Evolutionary conservation across 2,888 invertebrate genomes (phyloP), one percentile per base, ranked within the genome.

Genomic region (Netelia virgata): DNA sequence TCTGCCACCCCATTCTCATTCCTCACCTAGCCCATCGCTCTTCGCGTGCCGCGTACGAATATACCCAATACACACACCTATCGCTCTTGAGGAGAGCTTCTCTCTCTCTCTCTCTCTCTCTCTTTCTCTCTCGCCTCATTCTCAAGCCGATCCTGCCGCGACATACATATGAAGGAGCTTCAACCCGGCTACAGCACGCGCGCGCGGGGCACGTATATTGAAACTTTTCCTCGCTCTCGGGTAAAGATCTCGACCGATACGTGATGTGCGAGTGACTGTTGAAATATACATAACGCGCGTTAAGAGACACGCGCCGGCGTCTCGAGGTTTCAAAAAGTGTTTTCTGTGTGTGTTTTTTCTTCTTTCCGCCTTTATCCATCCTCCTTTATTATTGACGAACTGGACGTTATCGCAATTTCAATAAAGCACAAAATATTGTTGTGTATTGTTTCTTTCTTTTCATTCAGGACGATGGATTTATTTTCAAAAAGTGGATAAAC

Each of bases 81-180:
- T 73, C 79, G 63, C 55, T 36, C 74, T 53, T 18, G 36, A 16
- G 66, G 10, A 18, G n/a, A 57, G 16, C n/a, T 9, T 88, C 88
- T 89, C 89, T 86, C 86, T 69, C 64, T 69, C 86, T 70, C 70
- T 72, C 82, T 50, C 36, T 5, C 41, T 23, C n/a, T 16, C 1
- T 14, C 41, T 9, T 18, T 57, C 47, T 43, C 63, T 18, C 41
- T 9, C 20, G n/a, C 16, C 18, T 3, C 16, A n/a, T 9, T 23
- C 63, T 28, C 57, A 53, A 50, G 18, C 61, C 18, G 73, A 76
- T 78, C 63, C 14, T 43, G 69, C 59, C 70, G 43, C 64, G 73
- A 68, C 66, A 68, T 68, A 23, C 50, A 50, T 61, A 78, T 55
- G 47, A 9, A 14, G 9, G 64, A 66, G 53, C 68, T 64, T 55